Evolutionary conservation across 2,113 vertebrate species (phyloP), one percentile per base, ranked within the genome.

Genomic region (Crotalus viridis): DNA sequence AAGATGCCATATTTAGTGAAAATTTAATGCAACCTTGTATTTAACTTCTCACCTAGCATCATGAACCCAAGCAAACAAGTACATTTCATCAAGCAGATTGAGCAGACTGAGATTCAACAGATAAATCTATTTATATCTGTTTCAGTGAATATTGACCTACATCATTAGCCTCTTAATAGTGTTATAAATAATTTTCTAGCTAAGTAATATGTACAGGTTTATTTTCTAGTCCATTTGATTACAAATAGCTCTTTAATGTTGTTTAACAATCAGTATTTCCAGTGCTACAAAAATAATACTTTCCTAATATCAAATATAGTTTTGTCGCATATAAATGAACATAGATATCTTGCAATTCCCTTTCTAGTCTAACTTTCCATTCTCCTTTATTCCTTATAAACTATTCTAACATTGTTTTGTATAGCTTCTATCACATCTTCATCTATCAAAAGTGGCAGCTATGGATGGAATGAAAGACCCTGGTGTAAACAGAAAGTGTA

Each of bases 261-360:
- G 8, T 88, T 88, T 28, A 54, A 52, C 51, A 48, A 87, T 87
- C 81, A 85, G 13, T 28, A 28, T 52, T 87, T 12, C 93, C 91
- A 96, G 94, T 69, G 12, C 94, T 69, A 93, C 64, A 96, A 93
- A 88, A 26, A 91, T 5, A 52, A 43, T 5, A 92, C 91, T 87
- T 93, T 91, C 7, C 0, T 1, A 54, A 64, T 0, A 51, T 51
- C 89, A 54, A 85, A 88, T 57, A 4, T 85, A 54, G 24, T 56
- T 88, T 0, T 74, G 0, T 51, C 86, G 33, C 85, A 87, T 61
- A 61, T 26, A 54, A 88, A 57, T 24, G n/a, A 89, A 74, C 26
- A 92, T 89, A 95, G 51, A 94, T 54, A 88, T 95, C 10, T 54
- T 69, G 33, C 5, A 28, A 56, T 10, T 13, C 6, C 5, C 5